Evolutionary conservation across 2,797 vertebrate genomes (phyloP).

Genomic region (Cirrhinus mrigala): DNA sequence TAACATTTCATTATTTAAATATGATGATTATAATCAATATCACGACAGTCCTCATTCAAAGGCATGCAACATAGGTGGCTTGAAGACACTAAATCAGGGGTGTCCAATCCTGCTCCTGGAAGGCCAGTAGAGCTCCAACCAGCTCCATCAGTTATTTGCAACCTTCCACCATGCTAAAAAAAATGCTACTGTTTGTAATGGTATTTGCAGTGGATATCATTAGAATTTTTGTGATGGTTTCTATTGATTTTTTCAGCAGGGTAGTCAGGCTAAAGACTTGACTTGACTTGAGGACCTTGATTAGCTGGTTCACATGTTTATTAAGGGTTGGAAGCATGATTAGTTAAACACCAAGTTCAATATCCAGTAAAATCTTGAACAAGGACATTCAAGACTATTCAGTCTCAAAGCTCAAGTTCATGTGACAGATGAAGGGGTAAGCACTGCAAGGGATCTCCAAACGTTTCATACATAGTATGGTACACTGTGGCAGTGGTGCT

Average conservation of each 20-base stretch:
- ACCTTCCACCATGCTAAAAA: no score
- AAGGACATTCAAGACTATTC: not conserved
- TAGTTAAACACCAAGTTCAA: not conserved
- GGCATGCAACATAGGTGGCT: not conserved
- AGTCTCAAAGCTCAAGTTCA: not conserved
- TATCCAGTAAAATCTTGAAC: not conserved
- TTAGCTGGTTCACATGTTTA: not conserved
- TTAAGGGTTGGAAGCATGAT: not conserved
- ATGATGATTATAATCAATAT: no score
- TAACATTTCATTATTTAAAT: no score
- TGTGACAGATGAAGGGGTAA: not conserved
- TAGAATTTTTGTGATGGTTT: no score
- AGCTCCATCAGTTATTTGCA: no score
- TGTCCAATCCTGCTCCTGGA: not conserved
- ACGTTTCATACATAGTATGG: not conserved
- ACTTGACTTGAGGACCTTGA: not conserved
- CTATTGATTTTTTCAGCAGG: no score
- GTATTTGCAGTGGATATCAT: no score
- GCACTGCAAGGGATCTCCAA: not conserved
- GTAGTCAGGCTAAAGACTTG: not conserved
- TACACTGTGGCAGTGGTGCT: constrained; percentile 60
- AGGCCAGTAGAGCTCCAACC: not conserved
- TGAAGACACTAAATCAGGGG: not conserved
- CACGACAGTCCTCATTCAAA: not conserved
- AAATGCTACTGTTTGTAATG: no score